These are phyloP conservation scores for Pinna nobilis DNA, from an alignment of 1,140 invertebrate species.

Conservation along the genomic window DNA sequence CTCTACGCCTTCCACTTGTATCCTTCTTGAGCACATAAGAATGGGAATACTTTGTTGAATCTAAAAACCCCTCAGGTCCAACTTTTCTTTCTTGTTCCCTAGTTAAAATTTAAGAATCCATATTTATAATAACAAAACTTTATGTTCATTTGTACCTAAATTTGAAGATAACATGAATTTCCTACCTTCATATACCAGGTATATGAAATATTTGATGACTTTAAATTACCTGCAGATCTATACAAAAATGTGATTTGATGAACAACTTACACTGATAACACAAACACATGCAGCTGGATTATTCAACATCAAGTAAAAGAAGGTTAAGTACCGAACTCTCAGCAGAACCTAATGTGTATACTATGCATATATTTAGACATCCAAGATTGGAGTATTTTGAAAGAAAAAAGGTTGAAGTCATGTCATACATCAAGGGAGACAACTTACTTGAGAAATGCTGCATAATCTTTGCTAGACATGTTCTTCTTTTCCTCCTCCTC, in stretches of 20 bases:
- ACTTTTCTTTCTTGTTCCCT: slow-evolving; percentile 71
- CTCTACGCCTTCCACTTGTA: slow-evolving; percentile 27
- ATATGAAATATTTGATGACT: background rate
- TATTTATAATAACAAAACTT: no score
- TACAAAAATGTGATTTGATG: no score
- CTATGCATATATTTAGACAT: background rate
- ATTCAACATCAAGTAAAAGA: no score
- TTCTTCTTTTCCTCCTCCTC: slow-evolving; percentile 53
- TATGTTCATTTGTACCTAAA: no score
- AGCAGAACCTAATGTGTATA: no score
- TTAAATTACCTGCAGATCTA: no score
- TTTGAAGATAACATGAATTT: slow-evolving; percentile 2
- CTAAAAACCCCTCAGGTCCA: slow-evolving; percentile 68
- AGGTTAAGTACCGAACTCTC: no score
- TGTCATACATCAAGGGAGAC: background rate
- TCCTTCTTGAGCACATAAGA: slow-evolving; percentile 62
- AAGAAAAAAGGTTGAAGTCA: background rate
- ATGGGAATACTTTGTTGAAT: slow-evolving; percentile 63
- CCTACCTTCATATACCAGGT: background rate
- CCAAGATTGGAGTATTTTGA: background rate
- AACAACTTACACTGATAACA: no score
- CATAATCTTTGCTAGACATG: slow-evolving; percentile 64
- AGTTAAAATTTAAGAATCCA: slow-evolving; percentile 19
- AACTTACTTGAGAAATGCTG: slow-evolving; percentile 67
- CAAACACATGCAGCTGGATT: no score